Evolutionary conservation across 2,888 invertebrate genomes (phyloP), one percentile per base, ranked within the genome.

Genomic region (Atethmia centrago): DNA sequence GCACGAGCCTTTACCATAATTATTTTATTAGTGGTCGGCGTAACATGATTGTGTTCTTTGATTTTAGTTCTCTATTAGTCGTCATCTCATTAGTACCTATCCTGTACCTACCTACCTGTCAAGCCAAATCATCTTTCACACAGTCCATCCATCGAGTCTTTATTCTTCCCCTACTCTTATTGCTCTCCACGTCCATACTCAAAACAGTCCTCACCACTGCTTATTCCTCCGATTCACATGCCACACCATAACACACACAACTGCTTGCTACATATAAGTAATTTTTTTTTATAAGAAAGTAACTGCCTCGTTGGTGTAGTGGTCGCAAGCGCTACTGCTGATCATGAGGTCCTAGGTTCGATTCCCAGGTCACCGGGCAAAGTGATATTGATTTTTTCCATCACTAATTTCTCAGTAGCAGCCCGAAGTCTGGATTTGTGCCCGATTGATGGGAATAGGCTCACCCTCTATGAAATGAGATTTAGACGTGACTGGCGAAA

Each of bases 1-100:
- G n/a, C n/a, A n/a, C n/a, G n/a, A n/a, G n/a, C n/a, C n/a, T n/a
- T n/a, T n/a, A n/a, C n/a, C n/a, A n/a, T n/a, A n/a, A n/a, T n/a
- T n/a, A n/a, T n/a, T 25, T 2, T 14, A 12, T 5, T 3, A 2
- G 12, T n/a, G 12, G 2, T n/a, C 12, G n/a, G 1, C n/a, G 10
- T 12, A 5, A n/a, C n/a, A 4, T n/a, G 10, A 3, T 3, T 4
- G n/a, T n/a, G n/a, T 4, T 21, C 42, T 49, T 49, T n/a, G n/a
- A n/a, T n/a, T n/a, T 21, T 21, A 49, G n/a, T 51, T 51, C 49
- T 49, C 21, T 21, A 49, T 49, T 3, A 49, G 47, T 21, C 21
- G 9, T 9, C 49, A 49, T 49, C 49, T n/a, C 21, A 3, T 3
- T n/a, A n/a, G n/a, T n/a, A 4, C n/a, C 10, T 3, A n/a, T n/a